Evolutionary conservation across 53 echinoderm and acorn worm species (phyloP), one percentile per base, ranked within the genome.

Genomic region (Apostichopus leukothele): DNA sequence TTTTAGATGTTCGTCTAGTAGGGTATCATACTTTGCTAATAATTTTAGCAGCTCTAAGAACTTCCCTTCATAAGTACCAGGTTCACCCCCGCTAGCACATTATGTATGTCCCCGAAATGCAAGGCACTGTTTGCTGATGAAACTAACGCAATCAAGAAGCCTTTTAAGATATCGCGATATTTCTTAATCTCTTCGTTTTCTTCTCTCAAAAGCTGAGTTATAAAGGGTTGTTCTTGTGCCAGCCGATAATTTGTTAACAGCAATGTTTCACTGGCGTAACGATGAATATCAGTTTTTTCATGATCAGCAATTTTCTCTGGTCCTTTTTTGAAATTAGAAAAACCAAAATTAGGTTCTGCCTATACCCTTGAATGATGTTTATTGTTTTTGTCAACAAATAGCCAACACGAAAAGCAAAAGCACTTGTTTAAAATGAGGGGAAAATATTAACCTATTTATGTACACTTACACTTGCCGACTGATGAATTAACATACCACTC

Each of bases 201-300:
- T 52, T 78, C 22, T 22, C 54, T 22, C 26, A 78, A 78, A 78
- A 78, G 25, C 9, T 78, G 5, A 53, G 50, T 9, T 22, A 51
- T 78, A 78, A 78, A 12, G 78, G 53, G 4, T 78, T 12, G 9
- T 18, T 78, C 52, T 78, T 27, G 51, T 11, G 78, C 78, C 7
- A 78, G 78, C 9, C 14, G 78, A 78, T 78, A 78, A 11, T 78
- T 78, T 51, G 78, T 78, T 78, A 78, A 52, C 78, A 53, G 51
- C 78, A 50, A 50, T 78, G 39, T 78, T 78, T 78, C 51, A 50
- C 51, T 78, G 16, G 16, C 51, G 22, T 50, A 51, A 78, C 52
- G 78, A 50, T 78, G 78, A 51, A 78, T 50, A 78, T 51, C 53
- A 78, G 51, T 78, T 78, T 50, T 54, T 78, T 78, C 50, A 78